Evolutionary conservation across 2,113 vertebrate species (phyloP), one percentile per base, ranked within the genome.

Genomic region (Bos javanicus): DNA sequence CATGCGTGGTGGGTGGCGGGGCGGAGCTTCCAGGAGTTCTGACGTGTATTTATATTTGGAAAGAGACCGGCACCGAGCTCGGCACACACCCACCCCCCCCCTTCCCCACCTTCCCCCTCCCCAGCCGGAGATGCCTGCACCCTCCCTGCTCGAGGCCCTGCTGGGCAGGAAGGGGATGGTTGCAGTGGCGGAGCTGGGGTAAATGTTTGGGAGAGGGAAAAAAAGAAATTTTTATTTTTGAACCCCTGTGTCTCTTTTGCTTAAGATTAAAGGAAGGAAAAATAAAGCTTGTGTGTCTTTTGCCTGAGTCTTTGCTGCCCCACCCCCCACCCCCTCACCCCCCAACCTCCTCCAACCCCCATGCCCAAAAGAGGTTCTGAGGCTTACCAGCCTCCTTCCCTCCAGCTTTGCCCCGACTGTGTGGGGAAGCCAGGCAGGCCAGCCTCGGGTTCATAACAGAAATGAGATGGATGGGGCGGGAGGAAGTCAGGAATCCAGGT

Each of bases 11-110:
- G 62, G 96, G 87, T 15, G 87, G 59, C 26, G 96, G 97, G 98
- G 98, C 97, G 97, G 98, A 96, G 98, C 98, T 98, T 97, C 98
- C 95, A 96, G 98, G 97, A 98, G 97, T 98, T 98, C 97, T 96
- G 98, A 98, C 95, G 93, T 98, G 98, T 99, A 98, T 98, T 98
- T 98, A 98, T 98, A 98, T 97, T 98, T 98, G 98, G 98, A 98
- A 98, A 98, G 98, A 98, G 98, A 98, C 98, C 93, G 90, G 98
- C 96, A 96, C 98, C 97, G 97, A 98, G 97, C 98, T 93, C 3
- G 94, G 90, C n/a, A 95, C 76, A 93, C 93, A 43, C 97, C 82
- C 82, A 86, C 26, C 26, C 26, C 57, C 57, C 8, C 56, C 9
- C 46, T 8, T 10, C 96, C 89, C 97, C 54, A 90, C 98, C 85